Evolutionary conservation across 1,140 invertebrate genomes (phyloP).

Genomic region (Plectus sambesii): DNA sequence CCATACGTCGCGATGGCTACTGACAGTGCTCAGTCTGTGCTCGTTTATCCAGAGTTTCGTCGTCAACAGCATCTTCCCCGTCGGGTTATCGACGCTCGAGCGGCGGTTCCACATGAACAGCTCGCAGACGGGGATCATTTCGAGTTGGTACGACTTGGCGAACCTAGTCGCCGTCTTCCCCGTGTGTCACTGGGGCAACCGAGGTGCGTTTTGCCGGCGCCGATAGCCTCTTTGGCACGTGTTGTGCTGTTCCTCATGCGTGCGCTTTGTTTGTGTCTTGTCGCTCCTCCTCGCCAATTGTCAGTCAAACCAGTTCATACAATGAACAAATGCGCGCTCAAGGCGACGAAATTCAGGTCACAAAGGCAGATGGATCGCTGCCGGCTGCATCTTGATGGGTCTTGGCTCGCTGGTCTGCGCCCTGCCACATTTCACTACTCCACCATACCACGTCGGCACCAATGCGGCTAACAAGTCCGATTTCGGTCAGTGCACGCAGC

Average conservation of each 20-base stretch:
- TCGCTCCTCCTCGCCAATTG: not conserved
- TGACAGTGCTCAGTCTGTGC: conserved; percentile 39
- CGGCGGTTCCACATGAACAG: conserved; percentile 45
- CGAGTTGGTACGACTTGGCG: conserved; percentile 45
- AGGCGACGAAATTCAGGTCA: conserved; percentile 26
- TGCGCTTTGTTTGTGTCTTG: conserved; percentile 3
- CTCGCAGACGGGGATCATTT: conserved; percentile 45
- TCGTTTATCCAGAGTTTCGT: conserved; percentile 40
- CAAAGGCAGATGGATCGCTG: conserved; percentile 43
- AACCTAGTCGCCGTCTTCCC: conserved; percentile 43
- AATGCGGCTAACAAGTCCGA: conserved; percentile 26
- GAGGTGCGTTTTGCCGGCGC: conserved; percentile 22
- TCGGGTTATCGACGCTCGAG: conserved; percentile 43
- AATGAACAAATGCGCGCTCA: not conserved
- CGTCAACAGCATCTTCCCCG: conserved; percentile 43
- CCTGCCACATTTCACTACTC: conserved; percentile 38
- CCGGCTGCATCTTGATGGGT: conserved; percentile 40
- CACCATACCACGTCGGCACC: conserved; percentile 23
- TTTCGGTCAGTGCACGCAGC: conserved; percentile 36
- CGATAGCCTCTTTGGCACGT: too few relatives aligned
- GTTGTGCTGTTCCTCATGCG: too few relatives aligned
- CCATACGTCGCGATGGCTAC: conserved; percentile 43
- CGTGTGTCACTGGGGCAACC: conserved; percentile 45
- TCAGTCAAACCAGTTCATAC: conserved; percentile 3
- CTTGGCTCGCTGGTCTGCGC: conserved; percentile 42